Evolutionary conservation across 2,888 invertebrate species (phyloP), one percentile per base, ranked within the genome.

Genomic region (Heliconius ethilla): DNA sequence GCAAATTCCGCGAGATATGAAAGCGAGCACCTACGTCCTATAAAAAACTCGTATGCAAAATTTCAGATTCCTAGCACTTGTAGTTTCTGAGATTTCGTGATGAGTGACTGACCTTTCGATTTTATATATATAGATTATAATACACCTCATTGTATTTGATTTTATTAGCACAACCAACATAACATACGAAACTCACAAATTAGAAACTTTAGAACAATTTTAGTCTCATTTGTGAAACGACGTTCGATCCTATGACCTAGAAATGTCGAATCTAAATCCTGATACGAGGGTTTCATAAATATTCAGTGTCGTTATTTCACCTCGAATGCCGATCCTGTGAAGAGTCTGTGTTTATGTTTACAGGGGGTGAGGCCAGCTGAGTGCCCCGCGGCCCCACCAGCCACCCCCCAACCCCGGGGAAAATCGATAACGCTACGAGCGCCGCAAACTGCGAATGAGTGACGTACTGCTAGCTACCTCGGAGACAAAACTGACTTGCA

Each of bases 231-330:
- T 37, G 22, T 67, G 33, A 63, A 72, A 73, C 62, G 67, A 22
- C 37, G 27, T 70, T 76, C 75, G 78, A 77, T 77, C 78, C 40
- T 89, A 90, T 91, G 91, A 90, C 91, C 91, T 90, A 91, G 89
- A 92, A 91, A 91, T 92, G 89, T 91, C 89, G 87, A 91, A 89
- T 91, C 90, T 91, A 92, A 92, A 92, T 92, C 91, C 84, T 89
- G 89, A 91, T 92, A 91, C 89, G 89, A 87, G 87, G 86, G 87
- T 87, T 89, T 92, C 91, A 93, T 93, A 93, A 93, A 93, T 93
- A 94, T 94, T 93, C 93, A 91, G 89, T 87, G 89, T 91, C 89
- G 90, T 92, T 93, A 92, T 92, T 93, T 92, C 91, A 93, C 93
- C 92, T 93, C 91, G 89, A 85, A 89, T 89, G 91, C 90, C 91